Evolutionary conservation across 2,113 vertebrate genomes (phyloP), one percentile per base, ranked within the genome.

Genomic region (Xiphorhynchus elegans): DNA sequence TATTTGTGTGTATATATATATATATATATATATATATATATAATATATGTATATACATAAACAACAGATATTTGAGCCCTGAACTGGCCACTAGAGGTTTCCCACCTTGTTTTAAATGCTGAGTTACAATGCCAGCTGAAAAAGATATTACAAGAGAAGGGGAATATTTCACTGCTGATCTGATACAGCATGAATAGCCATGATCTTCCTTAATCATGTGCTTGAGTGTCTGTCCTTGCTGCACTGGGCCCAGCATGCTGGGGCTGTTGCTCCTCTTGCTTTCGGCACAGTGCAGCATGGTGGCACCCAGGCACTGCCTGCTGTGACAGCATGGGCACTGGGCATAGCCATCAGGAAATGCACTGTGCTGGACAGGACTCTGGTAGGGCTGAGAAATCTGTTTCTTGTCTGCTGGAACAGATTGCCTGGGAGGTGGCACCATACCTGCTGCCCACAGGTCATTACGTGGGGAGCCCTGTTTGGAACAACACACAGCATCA

Each of bases 171-270:
- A 11, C 1, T 20, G 56, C 52, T 47, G 76, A 46, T 73, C 33
- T 74, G 60, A 59, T 37, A n/a, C 21, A 62, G 28, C 25, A 73
- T 0, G 7, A 60, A 14, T 3, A 10, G 23, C 33, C 37, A 7
- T 2, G 6, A 3, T 59, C 67, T 42, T 76, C 52, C 17, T 25
- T 46, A 9, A 49, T 6, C 5, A 0, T 1, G 19, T n/a, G 40
- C 53, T 58, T 31, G 72, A 59, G 75, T 18, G 26, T 16, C 66
- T 6, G 8, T 67, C 44, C 64, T 44, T 75, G 72, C 75, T 59
- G 68, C n/a, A 2, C 0, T 0, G 3, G 35, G 31, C 14, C 49
- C 28, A 40, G 26, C 6, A 1, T 7, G n/a, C n/a, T 8, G 6
- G 75, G 19, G 4, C 58, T 69, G 49, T 12, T n/a, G 46, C 64